A percentile compares a stretch with the other conserved stretches of the same genome.
Evolutionary conservation across 2,888 invertebrate species (phyloP).

Genomic region (Drosophila kambysellisi): DNA sequence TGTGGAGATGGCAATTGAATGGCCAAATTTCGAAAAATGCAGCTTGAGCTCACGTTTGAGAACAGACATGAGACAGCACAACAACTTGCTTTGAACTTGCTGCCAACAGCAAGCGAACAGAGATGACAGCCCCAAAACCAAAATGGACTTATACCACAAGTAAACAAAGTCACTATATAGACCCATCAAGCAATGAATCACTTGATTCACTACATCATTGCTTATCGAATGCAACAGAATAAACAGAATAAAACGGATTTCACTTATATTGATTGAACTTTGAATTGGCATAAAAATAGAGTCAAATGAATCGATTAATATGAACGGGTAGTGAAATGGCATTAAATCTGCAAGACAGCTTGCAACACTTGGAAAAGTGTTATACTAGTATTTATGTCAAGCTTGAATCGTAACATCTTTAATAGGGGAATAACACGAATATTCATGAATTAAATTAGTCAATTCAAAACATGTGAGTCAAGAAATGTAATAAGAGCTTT

Average conservation of each 20-base stretch:
- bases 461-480: not conserved
- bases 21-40: constrained; percentile 76
- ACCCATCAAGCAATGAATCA: not conserved
- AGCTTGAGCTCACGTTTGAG: constrained; percentile 72
- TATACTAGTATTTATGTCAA: not conserved
- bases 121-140: constrained; percentile 29
- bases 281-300: not conserved
- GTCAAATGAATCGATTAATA: not conserved
- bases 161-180: not conserved
- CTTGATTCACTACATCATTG: too few species aligned
- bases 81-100: constrained; percentile 51
- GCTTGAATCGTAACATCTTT: not conserved
- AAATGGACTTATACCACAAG: not conserved
- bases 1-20: constrained; percentile 74
- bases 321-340: not conserved
- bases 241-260: not conserved
- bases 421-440: not conserved
- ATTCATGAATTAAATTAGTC: not conserved
- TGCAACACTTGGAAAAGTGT: not conserved
- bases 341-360: not conserved
- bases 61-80: constrained; percentile 56
- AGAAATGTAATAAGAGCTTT: constrained; percentile 1
- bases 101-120: constrained; percentile 29
- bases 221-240: not conserved
- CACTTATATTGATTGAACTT: not conserved